Evolutionary conservation across 2,888 invertebrate genomes (phyloP).

Genomic region (Lingula anatina): DNA sequence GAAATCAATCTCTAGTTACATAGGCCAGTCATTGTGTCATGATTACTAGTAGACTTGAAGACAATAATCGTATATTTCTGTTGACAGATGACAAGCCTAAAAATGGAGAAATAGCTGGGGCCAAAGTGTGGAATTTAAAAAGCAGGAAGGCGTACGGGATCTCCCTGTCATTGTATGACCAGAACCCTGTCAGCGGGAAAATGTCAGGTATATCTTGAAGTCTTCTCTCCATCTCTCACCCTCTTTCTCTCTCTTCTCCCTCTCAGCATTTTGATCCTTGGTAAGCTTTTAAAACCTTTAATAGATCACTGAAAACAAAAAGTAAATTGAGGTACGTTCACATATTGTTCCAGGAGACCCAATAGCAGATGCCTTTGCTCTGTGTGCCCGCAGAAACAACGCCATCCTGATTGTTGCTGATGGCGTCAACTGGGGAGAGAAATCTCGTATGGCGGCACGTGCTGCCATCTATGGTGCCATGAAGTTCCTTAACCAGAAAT

Average conservation of each 20-base stretch:
- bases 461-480: slow-evolving; percentile 81
- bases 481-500: slow-evolving; percentile 65
- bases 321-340: too few relatives aligned
- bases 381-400: slow-evolving; percentile 64
- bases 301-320: too few relatives aligned
- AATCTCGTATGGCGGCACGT: slow-evolving; percentile 76
- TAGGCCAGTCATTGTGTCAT: too few relatives aligned
- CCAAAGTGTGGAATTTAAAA: slow-evolving; percentile 59
- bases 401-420: slow-evolving; percentile 78
- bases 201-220: slow-evolving; percentile 52
- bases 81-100: slow-evolving; percentile 14
- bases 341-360: slow-evolving; percentile 66
- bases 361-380: slow-evolving; percentile 80
- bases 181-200: slow-evolving; percentile 69
- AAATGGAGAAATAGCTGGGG: slow-evolving; percentile 53
- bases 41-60: too few relatives aligned
- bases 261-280: too few relatives aligned
- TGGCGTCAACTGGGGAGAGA: slow-evolving; percentile 89
- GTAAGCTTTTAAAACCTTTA: too few relatives aligned
- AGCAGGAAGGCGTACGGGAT: slow-evolving; percentile 61
- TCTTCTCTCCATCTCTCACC: too few relatives aligned
- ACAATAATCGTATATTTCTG: too few relatives aligned
- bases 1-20: too few relatives aligned
- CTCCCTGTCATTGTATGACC: slow-evolving; percentile 76
- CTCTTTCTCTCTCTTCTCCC: too few relatives aligned